These are phyloP conservation scores for Probaryconus sp. DNA, from an alignment of 1,140 invertebrate genomes.

Conservation along the genomic window DNA sequence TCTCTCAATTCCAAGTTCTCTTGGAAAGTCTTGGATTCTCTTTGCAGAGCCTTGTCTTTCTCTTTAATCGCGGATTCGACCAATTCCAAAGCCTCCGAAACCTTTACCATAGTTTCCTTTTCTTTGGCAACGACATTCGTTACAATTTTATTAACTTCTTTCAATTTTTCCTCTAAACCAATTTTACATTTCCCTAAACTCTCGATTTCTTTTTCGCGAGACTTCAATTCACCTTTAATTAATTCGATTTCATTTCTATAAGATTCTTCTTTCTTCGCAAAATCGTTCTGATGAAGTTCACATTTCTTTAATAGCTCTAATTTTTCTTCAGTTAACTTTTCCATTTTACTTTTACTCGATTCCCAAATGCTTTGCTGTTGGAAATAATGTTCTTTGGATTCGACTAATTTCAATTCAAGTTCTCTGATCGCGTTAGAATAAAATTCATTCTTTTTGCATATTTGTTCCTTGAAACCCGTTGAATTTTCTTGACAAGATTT, in stretches of 20 bases:
- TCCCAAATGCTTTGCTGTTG: constrained; percentile 70
- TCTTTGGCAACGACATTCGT: constrained; percentile 63
- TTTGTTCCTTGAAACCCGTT: constrained; percentile 71
- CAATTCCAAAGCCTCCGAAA: constrained; percentile 77
- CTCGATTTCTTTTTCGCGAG: constrained; percentile 62
- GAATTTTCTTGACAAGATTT: constrained; percentile 75
- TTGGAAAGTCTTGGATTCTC: constrained; percentile 73
- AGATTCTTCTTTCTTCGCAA: constrained; percentile 65
- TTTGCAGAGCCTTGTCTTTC: constrained; percentile 77
- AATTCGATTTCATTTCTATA: constrained; percentile 60
- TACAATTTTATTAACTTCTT: constrained; percentile 56
- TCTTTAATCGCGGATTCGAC: constrained; percentile 77
- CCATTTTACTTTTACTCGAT: constrained; percentile 66
- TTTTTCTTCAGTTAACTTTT: constrained; percentile 66
- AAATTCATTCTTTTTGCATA: constrained; percentile 70
- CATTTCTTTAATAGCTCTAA: constrained; percentile 58
- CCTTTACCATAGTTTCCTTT: constrained; percentile 70
- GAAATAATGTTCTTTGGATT: constrained; percentile 71
- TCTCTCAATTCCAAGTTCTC: constrained; percentile 65
- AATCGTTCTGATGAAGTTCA: constrained; percentile 52
- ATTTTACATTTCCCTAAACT: constrained; percentile 49
- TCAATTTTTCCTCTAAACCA: constrained; percentile 67
- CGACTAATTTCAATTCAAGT: constrained; percentile 70
- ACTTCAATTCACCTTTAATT: constrained; percentile 63
- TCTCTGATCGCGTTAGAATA: constrained; percentile 75